Evolutionary conservation across 2,797 vertebrate genomes (phyloP).

Genomic region (Sternarchorhynchus goeldii): DNA sequence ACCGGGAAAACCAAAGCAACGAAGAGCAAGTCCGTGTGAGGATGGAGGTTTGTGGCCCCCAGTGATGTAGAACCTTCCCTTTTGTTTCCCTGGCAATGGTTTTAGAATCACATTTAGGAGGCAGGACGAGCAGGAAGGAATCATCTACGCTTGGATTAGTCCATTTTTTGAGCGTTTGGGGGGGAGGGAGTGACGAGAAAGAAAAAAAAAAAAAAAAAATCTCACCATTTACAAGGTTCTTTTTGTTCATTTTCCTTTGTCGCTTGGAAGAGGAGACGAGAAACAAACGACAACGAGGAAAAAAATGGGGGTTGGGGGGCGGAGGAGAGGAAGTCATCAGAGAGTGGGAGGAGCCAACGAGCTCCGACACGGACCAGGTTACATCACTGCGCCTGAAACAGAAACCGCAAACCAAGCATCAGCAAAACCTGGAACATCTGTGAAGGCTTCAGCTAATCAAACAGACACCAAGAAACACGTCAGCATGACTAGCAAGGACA

Average conservation of each 20-base stretch:
- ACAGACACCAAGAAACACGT: background rate
- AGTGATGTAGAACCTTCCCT: constrained; percentile 52
- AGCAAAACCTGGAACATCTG: too few relatives aligned
- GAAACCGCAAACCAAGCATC: too few relatives aligned
- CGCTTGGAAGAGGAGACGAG: constrained; percentile 7
- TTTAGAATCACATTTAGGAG: constrained; percentile 50
- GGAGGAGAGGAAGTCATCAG: constrained; percentile 7
- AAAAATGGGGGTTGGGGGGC: background rate
- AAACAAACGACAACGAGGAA: constrained; percentile 31
- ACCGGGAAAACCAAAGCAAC: constrained; percentile 24
- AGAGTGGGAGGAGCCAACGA: constrained; percentile 27
- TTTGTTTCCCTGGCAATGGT: constrained; percentile 60
- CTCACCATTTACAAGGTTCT: constrained; percentile 61
- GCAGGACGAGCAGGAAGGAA: constrained; percentile 45
- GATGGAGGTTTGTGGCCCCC: constrained; percentile 59
- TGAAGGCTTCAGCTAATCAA: too few relatives aligned
- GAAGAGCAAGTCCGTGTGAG: constrained; percentile 61
- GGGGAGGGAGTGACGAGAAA: constrained; percentile 32
- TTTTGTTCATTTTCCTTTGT: constrained; percentile 40
- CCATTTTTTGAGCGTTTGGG: constrained; percentile 29
- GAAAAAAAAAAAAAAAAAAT: constrained; percentile 46
- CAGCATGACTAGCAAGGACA: background rate
- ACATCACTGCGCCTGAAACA: constrained; percentile 74
- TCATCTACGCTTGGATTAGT: constrained; percentile 50
- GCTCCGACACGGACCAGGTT: background rate